A percentile compares a stretch with the other conserved stretches of the same genome.
phyloP scores from a whole-genome alignment of 30 jellyfish, hydroid and myxozoan genomes.

The Aurelia aurita region DNA sequence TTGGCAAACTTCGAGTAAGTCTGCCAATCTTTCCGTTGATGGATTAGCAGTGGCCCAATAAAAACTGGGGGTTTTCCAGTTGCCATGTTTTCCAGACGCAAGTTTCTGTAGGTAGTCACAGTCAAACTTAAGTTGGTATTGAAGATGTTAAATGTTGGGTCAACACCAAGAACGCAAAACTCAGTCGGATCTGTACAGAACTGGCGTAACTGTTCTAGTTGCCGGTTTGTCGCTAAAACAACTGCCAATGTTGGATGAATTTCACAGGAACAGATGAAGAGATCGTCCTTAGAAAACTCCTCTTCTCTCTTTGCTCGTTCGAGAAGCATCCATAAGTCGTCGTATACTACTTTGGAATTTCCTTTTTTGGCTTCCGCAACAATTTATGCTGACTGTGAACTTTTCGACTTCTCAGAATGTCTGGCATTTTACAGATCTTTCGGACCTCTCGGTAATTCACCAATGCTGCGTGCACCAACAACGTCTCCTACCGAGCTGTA shows the following conservation, averaged over 20 bases:
- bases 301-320: constrained; percentile 30
- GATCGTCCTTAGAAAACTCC: background rate
- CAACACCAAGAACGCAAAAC: background rate
- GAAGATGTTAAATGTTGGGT: constrained; percentile 3
- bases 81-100: background rate
- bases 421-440: background rate
- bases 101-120: constrained; percentile 9
- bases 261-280: background rate
- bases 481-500: constrained; percentile 9
- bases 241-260: constrained; percentile 1
- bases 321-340: constrained; percentile 3
- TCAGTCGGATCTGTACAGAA: constrained; percentile 8
- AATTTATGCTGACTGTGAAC: background rate
- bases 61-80: constrained; percentile 4
- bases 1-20: background rate
- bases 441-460: constrained; percentile 10
- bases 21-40: constrained; percentile 4
- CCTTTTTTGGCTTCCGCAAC: background rate
- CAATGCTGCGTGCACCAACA: constrained; percentile 7
- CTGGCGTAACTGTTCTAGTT: background rate
- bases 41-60: constrained; percentile 21
- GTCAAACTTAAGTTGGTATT: constrained; percentile 1
- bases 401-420: background rate
- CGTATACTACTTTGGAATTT: background rate
- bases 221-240: background rate